Percentiles rank a stretch among this genome's conserved stretches.
phyloP scores from a whole-genome alignment of 2,113 vertebrate genomes.

The Pardalotus punctatus region DNA sequence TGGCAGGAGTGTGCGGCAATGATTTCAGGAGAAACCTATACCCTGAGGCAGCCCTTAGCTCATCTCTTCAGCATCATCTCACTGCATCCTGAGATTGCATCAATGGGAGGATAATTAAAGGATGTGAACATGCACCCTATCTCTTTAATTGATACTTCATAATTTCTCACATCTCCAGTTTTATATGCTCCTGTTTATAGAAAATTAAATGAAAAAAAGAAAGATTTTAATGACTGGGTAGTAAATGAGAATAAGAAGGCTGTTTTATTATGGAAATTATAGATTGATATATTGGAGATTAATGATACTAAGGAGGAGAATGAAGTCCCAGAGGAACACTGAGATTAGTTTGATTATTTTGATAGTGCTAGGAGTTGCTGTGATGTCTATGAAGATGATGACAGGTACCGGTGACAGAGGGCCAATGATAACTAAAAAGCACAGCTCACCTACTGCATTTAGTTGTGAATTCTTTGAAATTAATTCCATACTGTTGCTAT shows the following conservation, averaged over 20 bases:
- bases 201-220: not conserved
- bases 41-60: not conserved
- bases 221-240: not conserved
- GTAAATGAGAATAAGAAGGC: not conserved
- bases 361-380: not conserved
- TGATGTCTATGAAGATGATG: not conserved
- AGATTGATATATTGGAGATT: not conserved
- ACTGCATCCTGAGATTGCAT: not conserved
- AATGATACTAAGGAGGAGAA: not conserved
- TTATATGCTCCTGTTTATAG: not conserved
- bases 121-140: not conserved
- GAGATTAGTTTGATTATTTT: not conserved
- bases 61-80: not conserved
- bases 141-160: not conserved
- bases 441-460: not conserved
- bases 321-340: not conserved
- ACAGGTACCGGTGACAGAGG: not conserved
- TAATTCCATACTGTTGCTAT: not conserved
- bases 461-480: not conserved
- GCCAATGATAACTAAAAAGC: not conserved
- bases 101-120: not conserved
- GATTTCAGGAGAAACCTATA: not conserved
- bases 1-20: not conserved
- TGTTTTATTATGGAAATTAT: not conserved
- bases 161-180: not conserved